These are phyloP conservation scores for Tribolium freemani DNA, from an alignment of 2,888 invertebrate genomes.

Conservation along the genomic window DNA sequence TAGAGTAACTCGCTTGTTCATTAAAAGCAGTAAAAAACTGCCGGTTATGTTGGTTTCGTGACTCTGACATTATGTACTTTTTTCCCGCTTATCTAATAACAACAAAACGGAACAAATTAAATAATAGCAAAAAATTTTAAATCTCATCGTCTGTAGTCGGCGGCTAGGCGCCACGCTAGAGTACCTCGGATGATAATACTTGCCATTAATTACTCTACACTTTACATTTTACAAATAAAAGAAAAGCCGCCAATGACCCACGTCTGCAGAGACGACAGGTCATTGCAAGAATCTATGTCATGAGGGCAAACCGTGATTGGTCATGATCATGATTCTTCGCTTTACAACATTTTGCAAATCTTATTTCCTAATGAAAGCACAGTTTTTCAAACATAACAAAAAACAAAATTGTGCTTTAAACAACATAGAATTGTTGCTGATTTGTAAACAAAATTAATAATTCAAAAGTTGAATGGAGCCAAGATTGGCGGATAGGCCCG, in stretches of 20 bases:
- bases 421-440: background rate
- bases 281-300: conserved; percentile 44
- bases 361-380: background rate
- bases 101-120: conserved; percentile 4
- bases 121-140: conserved; percentile 13
- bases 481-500: background rate
- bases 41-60: background rate
- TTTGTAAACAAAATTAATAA: background rate
- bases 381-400: background rate
- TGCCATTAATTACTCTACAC: conserved; percentile 1
- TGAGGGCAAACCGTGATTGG: conserved; percentile 41
- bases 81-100: conserved; percentile 17
- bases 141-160: conserved; percentile 18
- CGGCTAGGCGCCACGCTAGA: conserved; percentile 26
- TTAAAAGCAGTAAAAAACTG: background rate
- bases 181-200: conserved; percentile 14
- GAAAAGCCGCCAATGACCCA: conserved; percentile 44
- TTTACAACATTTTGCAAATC: background rate
- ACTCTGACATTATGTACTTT: background rate
- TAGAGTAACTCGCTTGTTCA: background rate
- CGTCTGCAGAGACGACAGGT: conserved; percentile 41
- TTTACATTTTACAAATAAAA: conserved; percentile 38
- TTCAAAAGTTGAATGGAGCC: background rate
- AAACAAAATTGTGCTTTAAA: background rate
- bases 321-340: conserved; percentile 23